Conservation (phyloP, 2,113 vertebrate genomes). For the Strigops habroptila region DNA sequence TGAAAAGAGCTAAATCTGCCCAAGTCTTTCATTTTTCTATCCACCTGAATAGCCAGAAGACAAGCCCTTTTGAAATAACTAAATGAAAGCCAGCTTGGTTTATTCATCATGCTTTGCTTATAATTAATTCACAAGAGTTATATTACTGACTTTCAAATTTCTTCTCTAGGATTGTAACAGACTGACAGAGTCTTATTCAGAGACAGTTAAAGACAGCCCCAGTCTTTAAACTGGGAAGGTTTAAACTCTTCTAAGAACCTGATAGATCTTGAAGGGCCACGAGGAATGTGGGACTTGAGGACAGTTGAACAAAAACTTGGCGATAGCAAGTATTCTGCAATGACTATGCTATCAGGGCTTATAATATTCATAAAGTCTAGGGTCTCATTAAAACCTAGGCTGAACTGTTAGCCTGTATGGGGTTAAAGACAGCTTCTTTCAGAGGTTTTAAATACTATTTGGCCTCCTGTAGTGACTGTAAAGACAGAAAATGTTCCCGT, state of each 20-base stretch:
- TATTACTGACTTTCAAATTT: background rate
- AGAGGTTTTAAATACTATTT: background rate
- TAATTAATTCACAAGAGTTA: background rate
- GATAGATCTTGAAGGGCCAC: background rate
- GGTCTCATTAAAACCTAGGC: background rate
- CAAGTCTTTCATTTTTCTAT: background rate
- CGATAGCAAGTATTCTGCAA: background rate
- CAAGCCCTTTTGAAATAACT: background rate
- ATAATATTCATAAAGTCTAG: background rate
- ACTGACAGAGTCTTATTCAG: background rate
- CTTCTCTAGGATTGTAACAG: background rate
- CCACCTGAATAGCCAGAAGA: background rate
- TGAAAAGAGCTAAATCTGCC: background rate
- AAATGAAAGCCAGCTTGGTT: background rate
- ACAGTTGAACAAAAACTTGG: background rate
- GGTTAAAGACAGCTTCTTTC: conserved; percentile 38
- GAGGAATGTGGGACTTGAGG: background rate
- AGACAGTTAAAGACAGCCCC: no score
- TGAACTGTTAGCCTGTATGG: background rate
- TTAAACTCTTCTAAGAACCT: background rate
- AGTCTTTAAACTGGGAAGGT: no score
- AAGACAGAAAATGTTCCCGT: conserved; percentile 13
- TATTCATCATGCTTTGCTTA: background rate
- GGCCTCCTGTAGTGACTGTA: background rate
- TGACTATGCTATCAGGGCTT: background rate